Evolutionary conservation across 2,888 invertebrate species (phyloP).

Genomic region (Melieria picta): DNA sequence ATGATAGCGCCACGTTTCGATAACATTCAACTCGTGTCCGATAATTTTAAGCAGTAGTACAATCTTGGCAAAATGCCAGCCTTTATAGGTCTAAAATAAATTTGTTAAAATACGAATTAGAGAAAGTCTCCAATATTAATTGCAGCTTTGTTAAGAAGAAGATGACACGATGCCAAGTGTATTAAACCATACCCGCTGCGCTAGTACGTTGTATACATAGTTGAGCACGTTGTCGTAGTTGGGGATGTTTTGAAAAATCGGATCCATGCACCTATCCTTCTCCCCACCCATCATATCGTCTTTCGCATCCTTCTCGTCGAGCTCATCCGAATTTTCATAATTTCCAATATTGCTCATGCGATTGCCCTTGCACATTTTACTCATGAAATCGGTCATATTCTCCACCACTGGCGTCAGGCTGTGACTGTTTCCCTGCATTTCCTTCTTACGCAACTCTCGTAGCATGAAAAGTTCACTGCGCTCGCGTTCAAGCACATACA

Average conservation of each 20-base stretch:
- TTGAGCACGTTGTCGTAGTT: slow-evolving; percentile 54
- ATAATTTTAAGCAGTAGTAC: slow-evolving; percentile 58
- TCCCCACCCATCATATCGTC: slow-evolving; percentile 10
- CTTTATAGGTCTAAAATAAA: slow-evolving; percentile 50
- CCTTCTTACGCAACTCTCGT: slow-evolving; percentile 52
- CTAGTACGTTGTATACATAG: slow-evolving; percentile 54
- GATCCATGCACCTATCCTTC: slow-evolving; percentile 51
- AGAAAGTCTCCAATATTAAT: not conserved
- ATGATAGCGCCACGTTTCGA: slow-evolving; percentile 62
- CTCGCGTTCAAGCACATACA: slow-evolving; percentile 57
- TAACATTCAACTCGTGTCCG: slow-evolving; percentile 56
- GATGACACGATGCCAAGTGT: not conserved
- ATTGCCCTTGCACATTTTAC: slow-evolving; percentile 60
- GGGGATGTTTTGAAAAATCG: slow-evolving; percentile 59
- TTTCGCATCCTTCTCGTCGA: slow-evolving; percentile 37
- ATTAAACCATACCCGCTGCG: slow-evolving; percentile 47
- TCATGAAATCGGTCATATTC: slow-evolving; percentile 52
- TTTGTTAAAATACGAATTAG: slow-evolving; percentile 1
- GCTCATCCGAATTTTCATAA: slow-evolving; percentile 56
- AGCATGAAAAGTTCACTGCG: slow-evolving; percentile 55
- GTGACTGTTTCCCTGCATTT: slow-evolving; percentile 54
- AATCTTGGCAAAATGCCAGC: slow-evolving; percentile 62
- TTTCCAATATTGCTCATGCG: slow-evolving; percentile 59
- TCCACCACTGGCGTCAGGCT: slow-evolving; percentile 46
- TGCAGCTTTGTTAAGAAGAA: not conserved